These are phyloP conservation scores for Schizopygopsis pylzovi DNA, from an alignment of 2,797 vertebrate genomes.

Conservation along the genomic window DNA sequence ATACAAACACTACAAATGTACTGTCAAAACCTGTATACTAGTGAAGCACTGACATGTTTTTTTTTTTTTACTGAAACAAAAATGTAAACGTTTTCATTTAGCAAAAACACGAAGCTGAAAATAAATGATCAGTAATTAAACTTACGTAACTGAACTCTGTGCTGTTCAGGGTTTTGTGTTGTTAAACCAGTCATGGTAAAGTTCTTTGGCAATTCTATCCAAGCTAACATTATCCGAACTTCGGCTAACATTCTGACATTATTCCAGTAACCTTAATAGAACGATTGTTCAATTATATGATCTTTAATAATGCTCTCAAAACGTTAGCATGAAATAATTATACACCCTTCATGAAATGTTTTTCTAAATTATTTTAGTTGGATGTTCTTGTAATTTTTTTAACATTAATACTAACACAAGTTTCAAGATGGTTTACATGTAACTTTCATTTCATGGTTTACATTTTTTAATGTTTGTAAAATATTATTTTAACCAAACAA, in stretches of 20 bases:
- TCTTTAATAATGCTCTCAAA: background rate
- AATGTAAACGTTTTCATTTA: background rate
- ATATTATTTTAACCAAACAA: background rate
- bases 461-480: background rate
- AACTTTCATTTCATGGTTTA: background rate
- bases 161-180: background rate
- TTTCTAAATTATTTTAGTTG: background rate
- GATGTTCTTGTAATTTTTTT: background rate
- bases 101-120: background rate
- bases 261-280: background rate
- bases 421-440: background rate
- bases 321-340: background rate
- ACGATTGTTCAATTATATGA: background rate
- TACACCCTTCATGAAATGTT: background rate
- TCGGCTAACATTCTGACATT: background rate
- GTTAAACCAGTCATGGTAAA: background rate
- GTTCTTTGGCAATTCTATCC: background rate
- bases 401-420: too few species aligned
- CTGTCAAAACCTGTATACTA: too few species aligned
- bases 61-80: background rate
- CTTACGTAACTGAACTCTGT: background rate
- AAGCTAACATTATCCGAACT: too few species aligned
- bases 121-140: background rate
- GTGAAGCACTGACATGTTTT: too few species aligned
- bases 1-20: too few species aligned